Base-by-base conservation (phyloP, 2,888 invertebrate species). In the Drosophila tanythrix region DNA sequence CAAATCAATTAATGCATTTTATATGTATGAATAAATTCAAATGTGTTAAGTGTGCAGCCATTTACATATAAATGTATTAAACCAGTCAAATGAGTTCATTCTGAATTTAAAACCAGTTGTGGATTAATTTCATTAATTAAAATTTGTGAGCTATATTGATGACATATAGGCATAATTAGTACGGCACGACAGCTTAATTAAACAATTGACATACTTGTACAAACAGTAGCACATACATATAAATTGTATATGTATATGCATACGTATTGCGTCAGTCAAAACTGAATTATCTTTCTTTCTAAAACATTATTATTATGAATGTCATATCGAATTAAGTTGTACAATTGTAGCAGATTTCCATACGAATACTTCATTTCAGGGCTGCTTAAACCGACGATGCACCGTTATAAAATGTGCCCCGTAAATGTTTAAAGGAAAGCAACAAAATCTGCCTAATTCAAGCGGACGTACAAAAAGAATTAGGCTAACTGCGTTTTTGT, bases 391-490 rank as follows among this genome's bases (percentile, higher is more conserved):
- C 61, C 60, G 55, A 63, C 64, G 57, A 64, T 80, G 80, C 68
- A 82, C 69, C 61, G 75, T 58, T 69, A 70, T 65, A 70, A 69
- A 86, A 82, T 84, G 67, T 58, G 65, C 58, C 58, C 60, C 29
- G 40, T 10, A 46, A 56, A 59, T 36, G 57, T 31, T 66, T 27
- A 53, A 33, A 31, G 68, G 60, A 60, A 60, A 59, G 61, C 60
- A 63, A 66, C 29, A 53, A 79, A 87, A 81, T 85, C 82, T 76
- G 88, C 76, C 76, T 77, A 88, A 88, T 74, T 84, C 79, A 72
- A 74, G 67, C 70, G 62, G 51, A 81, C 46, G 56, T 31, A 31
- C 46, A 40, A 31, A 56, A 27, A 50, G 62, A 61, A 51, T 52
- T 67, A 46, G 46, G 31, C 35, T 60, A 13, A 46, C 27, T 48